Base-by-base conservation (phyloP, 1,140 invertebrate genomes). In the Teleogryllus occipitalis region DNA sequence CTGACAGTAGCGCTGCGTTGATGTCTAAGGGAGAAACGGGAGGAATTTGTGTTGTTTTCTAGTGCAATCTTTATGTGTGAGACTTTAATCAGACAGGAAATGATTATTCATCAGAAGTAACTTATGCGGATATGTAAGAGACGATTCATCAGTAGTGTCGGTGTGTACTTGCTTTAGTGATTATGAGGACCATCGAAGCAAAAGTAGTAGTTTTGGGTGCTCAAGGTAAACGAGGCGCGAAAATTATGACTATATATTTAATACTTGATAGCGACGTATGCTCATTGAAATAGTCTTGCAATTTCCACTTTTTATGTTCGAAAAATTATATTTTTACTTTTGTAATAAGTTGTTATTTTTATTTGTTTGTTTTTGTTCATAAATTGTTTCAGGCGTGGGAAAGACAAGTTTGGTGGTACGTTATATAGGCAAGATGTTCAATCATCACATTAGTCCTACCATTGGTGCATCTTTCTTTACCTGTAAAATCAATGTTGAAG, bases 391-490 rank as follows among this genome's bases (percentile, higher is more conserved):
- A 96, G 95, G 93, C 83, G 95, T 96, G 77, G 95, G 95, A 15
- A 96, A 97, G 87, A 96, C 95, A 0, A 94, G 93, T 83, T 88
- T 96, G 82, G 91, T 96, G 74, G 91, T 91, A 8, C 88, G 92
- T 73, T 96, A 96, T 86, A 90, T 96, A 47, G 91, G 92, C 54
- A 94, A 94, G 82, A 90, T 90, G 84, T 92, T 94, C 84, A 91
- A 90, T 80, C 89, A 90, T 76, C 90, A 90, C 82, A 90, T 91
- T 14, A 93, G 91, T 79, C 93, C 95, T 15, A 97, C 95, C 10
- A 94, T 97, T 83, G 95, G 95, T 4, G 95, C 95, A 49, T 95
- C 94, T 7, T 97, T 96, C 87, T 95, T 95, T 84, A 94, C 91
- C 8, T 95, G 94, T 85, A 95, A 92, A 84, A 90, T 96, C 82